Conservation (phyloP, 2,888 invertebrate genomes). For the Palloptera scutellata region DNA sequence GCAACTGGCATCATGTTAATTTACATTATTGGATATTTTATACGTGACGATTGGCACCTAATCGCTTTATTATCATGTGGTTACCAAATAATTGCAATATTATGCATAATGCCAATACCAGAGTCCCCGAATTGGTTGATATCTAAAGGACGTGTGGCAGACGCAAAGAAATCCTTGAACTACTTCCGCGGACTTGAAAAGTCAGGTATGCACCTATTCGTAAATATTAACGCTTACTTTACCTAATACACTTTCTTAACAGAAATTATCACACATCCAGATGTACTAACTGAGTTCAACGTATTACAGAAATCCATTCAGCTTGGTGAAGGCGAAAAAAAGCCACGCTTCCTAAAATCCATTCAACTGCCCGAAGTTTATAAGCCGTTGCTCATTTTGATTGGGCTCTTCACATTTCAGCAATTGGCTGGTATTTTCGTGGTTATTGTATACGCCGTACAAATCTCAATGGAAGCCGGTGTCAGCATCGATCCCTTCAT, state of each 20-base stretch:
- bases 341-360: slow-evolving; percentile 48
- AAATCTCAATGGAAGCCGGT: slow-evolving; percentile 71
- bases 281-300: slow-evolving; percentile 54
- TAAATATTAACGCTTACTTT: background rate
- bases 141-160: slow-evolving; percentile 67
- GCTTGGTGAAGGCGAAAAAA: slow-evolving; percentile 47
- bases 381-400: slow-evolving; percentile 65
- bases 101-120: slow-evolving; percentile 68
- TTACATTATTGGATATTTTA: slow-evolving; percentile 70
- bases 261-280: slow-evolving; percentile 54
- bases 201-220: slow-evolving; percentile 41
- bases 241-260: slow-evolving; percentile 13
- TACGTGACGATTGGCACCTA: slow-evolving; percentile 60
- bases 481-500: slow-evolving; percentile 71
- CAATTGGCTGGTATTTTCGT: slow-evolving; percentile 79
- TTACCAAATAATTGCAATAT: slow-evolving; percentile 54
- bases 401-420: slow-evolving; percentile 72
- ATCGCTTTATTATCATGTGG: slow-evolving; percentile 57
- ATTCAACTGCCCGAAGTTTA: slow-evolving; percentile 59
- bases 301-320: slow-evolving; percentile 52
- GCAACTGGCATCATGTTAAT: slow-evolving; percentile 72
- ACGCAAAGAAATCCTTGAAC: slow-evolving; percentile 69
- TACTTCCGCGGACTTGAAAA: slow-evolving; percentile 69
- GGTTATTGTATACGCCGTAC: slow-evolving; percentile 76
- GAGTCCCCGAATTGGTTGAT: slow-evolving; percentile 77